Evolutionary conservation across 1,140 invertebrate genomes (phyloP), one percentile per base, ranked within the genome.

Genomic region (Brachionus calyciflorus): DNA sequence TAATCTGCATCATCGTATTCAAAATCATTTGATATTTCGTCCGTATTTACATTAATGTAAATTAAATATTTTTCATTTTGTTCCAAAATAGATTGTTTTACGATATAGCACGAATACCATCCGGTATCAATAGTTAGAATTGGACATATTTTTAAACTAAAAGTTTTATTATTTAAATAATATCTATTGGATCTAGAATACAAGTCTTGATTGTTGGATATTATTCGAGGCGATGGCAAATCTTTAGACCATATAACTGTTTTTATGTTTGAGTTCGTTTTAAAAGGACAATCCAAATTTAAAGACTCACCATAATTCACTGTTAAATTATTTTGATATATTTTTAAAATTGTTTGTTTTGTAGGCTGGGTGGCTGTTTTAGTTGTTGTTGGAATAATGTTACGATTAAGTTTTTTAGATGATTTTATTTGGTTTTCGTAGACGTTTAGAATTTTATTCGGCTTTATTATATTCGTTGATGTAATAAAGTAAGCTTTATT

Each of bases 81-180:
- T 49, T 55, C 69, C 12, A 21, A 26, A 7, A 40, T 4, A 40
- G 30, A 33, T 17, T 51, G 21, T 49, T 40, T 49, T 14, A 73
- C 69, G 19, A 73, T 33, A 51, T 73, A 73, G 41, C 69, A 73
- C 51, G 69, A 73, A 14, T 73, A 73, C 69, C 69, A 73, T 19
- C 69, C 69, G n/a, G 69, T 37, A n/a, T 73, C 69, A 40, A n/a
- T n/a, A 7, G 26, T 1, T 49, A 21, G 17, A 73, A 73, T 46
- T 10, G 46, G 69, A 51, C 69, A 73, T 7, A 73, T 51, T 40
- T 73, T 28, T 9, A 73, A 41, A 44, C 21, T 65, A 26, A 24
- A 28, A 26, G 19, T 65, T 40, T 41, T 21, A 4, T 21, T 44
- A n/a, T 26, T 28, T 65, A 65, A 26, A 21, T 19, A 44, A 65